A percentile compares a stretch with the other conserved stretches of the same genome.
phyloP scores from a whole-genome alignment of 2,797 vertebrate genomes.

The Melopsittacus undulatus region DNA sequence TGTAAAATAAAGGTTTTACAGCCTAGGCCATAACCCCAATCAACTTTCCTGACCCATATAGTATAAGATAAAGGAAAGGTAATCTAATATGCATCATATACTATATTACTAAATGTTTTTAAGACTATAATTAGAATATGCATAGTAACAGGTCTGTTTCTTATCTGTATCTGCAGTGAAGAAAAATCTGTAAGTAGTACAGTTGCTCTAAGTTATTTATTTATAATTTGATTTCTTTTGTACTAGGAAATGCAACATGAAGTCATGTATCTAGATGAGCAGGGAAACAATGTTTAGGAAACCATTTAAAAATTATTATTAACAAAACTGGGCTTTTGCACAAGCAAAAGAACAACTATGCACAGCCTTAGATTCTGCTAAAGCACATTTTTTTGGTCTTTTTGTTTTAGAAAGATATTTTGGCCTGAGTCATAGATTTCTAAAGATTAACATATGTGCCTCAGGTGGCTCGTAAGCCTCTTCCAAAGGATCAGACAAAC shows the following conservation, averaged over 20 bases:
- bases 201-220: background rate
- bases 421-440: background rate
- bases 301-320: background rate
- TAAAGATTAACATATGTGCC: background rate
- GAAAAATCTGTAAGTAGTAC: background rate
- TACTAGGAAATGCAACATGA: background rate
- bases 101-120: background rate
- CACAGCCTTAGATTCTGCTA: background rate
- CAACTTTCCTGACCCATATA: background rate
- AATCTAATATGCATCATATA: background rate
- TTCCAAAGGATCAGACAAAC: background rate
- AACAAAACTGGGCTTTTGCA: background rate
- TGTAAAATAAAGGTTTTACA: background rate
- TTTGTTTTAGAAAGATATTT: background rate
- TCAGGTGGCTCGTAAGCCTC: background rate
- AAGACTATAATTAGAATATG: background rate
- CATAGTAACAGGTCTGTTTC: background rate
- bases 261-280: background rate
- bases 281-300: background rate
- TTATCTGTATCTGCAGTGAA: background rate
- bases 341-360: background rate
- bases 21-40: background rate
- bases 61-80: background rate
- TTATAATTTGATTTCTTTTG: slow-evolving; percentile 8
- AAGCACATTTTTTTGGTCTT: background rate